These are phyloP conservation scores for Yponomeuta sedellus DNA, from an alignment of 2,888 invertebrate genomes.

Conservation along the genomic window DNA sequence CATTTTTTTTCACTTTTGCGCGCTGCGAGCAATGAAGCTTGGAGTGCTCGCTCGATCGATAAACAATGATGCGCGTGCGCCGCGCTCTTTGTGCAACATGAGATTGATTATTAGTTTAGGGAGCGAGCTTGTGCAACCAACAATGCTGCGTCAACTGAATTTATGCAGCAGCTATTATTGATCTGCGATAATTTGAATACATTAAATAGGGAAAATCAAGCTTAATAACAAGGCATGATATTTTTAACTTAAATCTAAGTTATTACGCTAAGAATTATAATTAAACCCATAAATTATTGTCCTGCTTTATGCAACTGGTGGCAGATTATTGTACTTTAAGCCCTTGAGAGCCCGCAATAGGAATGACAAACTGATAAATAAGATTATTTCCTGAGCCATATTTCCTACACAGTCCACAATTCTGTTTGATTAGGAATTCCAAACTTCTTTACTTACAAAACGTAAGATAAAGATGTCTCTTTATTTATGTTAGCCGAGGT, in stretches of 20 bases:
- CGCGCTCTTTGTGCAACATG: constrained; percentile 50
- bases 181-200: background rate
- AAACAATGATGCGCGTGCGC: constrained; percentile 29
- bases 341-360: constrained; percentile 2
- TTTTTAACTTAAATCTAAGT: background rate
- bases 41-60: background rate
- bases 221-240: background rate
- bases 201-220: background rate
- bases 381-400: background rate
- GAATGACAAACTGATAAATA: constrained; percentile 1
- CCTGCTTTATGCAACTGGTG: background rate
- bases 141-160: constrained; percentile 6
- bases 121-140: constrained; percentile 27
- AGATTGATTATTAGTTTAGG: constrained; percentile 49
- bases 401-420: too few relatives aligned
- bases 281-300: background rate
- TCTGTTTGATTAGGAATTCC: too few relatives aligned
- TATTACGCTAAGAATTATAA: background rate
- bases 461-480: background rate
- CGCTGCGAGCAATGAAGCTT: background rate
- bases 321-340: background rate
- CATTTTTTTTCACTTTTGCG: background rate
- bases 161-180: constrained; percentile 14
- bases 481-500: background rate
- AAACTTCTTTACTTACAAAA: background rate